Percentiles rank a stretch among this genome's conserved stretches.
These are phyloP conservation scores for Solen grandis DNA, from an alignment of 1,140 invertebrate species.

Conservation along the genomic window DNA sequence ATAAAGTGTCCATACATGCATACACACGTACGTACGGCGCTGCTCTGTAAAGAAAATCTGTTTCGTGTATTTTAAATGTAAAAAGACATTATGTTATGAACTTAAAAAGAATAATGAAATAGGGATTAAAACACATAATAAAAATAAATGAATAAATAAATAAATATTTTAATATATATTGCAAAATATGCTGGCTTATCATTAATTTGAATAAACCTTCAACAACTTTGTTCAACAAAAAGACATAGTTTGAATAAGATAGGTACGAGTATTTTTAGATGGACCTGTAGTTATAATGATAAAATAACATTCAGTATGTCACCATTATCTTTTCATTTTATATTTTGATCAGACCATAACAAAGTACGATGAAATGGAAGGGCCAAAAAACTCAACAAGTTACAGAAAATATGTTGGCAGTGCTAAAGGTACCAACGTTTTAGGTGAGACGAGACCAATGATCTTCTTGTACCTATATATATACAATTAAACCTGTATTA, in stretches of 20 bases:
- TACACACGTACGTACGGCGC: too few species aligned
- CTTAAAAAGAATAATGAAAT: neutral
- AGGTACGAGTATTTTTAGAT: neutral
- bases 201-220: neutral
- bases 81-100: neutral
- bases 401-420: slow-evolving; percentile 34
- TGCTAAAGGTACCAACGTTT: slow-evolving; percentile 40
- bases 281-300: neutral
- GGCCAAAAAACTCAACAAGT: neutral
- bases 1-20: neutral
- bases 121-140: neutral
- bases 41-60: slow-evolving; percentile 10
- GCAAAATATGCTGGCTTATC: neutral
- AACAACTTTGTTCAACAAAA: neutral
- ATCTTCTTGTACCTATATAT: neutral
- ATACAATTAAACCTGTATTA: too few species aligned
- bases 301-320: neutral
- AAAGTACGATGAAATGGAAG: slow-evolving; percentile 23
- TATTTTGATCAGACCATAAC: slow-evolving; percentile 73
- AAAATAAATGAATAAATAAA: neutral
- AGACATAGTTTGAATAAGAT: neutral
- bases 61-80: neutral
- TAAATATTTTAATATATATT: neutral
- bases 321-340: neutral
- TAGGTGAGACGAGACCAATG: slow-evolving; percentile 8